These are phyloP conservation scores for Brachionus asplanchnoidis DNA, from an alignment of 1,140 invertebrate species.

Conservation along the genomic window DNA sequence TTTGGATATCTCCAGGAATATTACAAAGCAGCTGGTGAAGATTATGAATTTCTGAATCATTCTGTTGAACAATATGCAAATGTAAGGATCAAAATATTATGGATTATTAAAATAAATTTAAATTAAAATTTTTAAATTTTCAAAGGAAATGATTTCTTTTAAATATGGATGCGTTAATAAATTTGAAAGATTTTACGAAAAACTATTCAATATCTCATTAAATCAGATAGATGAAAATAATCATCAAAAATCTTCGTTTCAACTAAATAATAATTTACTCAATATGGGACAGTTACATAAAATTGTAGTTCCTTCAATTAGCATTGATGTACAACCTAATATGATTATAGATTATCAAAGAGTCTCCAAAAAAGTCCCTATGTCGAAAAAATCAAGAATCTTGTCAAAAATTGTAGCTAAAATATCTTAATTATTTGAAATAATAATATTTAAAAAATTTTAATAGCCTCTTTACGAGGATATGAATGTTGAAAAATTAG, in stretches of 20 bases:
- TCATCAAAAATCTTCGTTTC: background rate
- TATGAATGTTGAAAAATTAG: background rate
- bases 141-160: background rate
- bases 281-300: background rate
- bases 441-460: background rate
- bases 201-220: background rate
- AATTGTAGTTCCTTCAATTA: background rate
- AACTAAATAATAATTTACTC: conserved; percentile 7
- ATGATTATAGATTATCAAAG: background rate
- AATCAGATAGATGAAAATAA: background rate
- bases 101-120: background rate
- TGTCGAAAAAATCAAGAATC: background rate
- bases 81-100: background rate
- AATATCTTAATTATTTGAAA: background rate
- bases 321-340: background rate
- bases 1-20: background rate
- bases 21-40: conserved; percentile 12
- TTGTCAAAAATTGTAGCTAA: background rate
- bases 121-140: background rate
- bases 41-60: conserved; percentile 18
- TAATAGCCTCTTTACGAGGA: conserved; percentile 11
- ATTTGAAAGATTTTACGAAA: background rate
- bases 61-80: conserved; percentile 12
- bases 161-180: background rate
- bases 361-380: background rate